Percentiles rank a stretch among this genome's conserved stretches.
Conservation (phyloP, 2,113 vertebrate species). For the Psophia crepitans region DNA sequence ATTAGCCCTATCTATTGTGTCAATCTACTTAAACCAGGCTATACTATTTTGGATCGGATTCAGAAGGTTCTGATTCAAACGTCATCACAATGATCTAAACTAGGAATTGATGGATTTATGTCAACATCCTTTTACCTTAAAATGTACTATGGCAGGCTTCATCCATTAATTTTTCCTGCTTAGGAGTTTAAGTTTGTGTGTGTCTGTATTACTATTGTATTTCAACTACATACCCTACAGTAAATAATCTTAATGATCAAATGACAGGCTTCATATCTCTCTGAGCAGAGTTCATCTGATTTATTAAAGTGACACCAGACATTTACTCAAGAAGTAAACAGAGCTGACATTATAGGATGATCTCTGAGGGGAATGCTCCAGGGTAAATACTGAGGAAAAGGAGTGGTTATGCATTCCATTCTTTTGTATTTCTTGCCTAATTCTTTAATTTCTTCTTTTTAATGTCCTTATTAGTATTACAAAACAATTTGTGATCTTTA, state of each 20-base stretch:
- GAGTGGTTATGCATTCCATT: background rate
- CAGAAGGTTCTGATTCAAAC: background rate
- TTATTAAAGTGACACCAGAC: slow-evolving; percentile 71
- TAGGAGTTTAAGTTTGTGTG: background rate
- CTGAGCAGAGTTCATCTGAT: slow-evolving; percentile 61
- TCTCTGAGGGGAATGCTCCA: slow-evolving; percentile 11
- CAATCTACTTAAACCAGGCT: background rate
- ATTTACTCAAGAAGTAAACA: slow-evolving; percentile 69
- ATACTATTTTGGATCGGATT: background rate
- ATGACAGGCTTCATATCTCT: slow-evolving; percentile 62
- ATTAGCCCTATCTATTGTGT: background rate
- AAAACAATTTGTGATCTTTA: background rate
- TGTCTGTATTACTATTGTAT: slow-evolving; percentile 8
- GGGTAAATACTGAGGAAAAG: slow-evolving; percentile 19
- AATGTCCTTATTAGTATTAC: background rate
- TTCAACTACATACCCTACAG: slow-evolving; percentile 26
- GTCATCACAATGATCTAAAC: background rate
- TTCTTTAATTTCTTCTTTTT: background rate
- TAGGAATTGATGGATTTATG: slow-evolving; percentile 10
- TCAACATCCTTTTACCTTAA: background rate
- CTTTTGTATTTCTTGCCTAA: background rate
- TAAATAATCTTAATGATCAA: slow-evolving; percentile 68
- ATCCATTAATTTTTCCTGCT: slow-evolving; percentile 18
- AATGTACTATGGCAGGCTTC: background rate
- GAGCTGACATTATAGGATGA: slow-evolving; percentile 61